Conservation (phyloP, 2,888 invertebrate genomes). For the Pterobdella sp. region DNA sequence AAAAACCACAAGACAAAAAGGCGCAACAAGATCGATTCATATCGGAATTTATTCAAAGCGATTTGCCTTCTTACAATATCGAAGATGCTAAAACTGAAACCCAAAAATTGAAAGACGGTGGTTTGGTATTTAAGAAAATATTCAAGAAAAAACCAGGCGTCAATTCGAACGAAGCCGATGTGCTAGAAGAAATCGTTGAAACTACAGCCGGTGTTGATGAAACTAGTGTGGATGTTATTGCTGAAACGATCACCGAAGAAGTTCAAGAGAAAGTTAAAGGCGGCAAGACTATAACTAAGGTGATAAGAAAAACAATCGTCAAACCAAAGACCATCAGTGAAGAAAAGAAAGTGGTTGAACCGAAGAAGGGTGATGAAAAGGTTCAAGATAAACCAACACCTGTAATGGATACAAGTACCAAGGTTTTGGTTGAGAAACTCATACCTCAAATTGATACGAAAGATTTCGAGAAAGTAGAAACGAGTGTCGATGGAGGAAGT, state of each 20-base stretch:
- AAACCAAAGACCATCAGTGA: slow-evolving; percentile 5
- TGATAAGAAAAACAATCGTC: slow-evolving; percentile 13
- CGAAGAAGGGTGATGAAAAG: neutral
- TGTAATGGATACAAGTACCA: neutral
- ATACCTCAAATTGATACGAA: neutral
- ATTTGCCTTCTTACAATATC: neutral
- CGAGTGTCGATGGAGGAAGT: neutral
- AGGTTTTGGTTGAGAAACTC: neutral
- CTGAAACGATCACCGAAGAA: neutral
- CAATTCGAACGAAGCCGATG: neutral
- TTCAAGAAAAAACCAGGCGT: neutral
- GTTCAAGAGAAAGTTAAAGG: neutral
- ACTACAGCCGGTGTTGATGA: neutral
- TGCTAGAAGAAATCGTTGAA: neutral
- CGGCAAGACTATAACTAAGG: neutral
- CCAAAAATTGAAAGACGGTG: neutral
- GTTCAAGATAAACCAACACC: neutral
- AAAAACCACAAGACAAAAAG: neutral
- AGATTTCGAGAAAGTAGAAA: neutral
- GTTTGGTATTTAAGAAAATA: neutral
- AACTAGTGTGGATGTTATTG: neutral
- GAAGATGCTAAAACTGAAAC: neutral
- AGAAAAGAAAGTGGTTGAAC: neutral
- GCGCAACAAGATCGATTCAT: neutral
- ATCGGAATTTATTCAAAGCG: neutral